Evolutionary conservation across 2,888 invertebrate genomes (phyloP).

Genomic region (Euphydryas editha): DNA sequence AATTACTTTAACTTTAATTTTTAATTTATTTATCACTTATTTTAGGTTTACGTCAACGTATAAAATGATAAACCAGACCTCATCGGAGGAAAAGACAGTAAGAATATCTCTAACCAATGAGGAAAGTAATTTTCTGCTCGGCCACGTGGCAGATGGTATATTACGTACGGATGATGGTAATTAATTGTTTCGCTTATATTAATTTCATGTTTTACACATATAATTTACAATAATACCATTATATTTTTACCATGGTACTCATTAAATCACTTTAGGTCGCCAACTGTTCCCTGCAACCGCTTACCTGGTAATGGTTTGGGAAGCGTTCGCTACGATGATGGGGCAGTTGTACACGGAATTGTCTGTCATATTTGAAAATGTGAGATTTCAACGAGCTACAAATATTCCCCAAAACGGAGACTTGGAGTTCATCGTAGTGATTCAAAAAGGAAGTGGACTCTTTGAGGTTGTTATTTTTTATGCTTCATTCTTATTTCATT

Average conservation of each 20-base stretch:
- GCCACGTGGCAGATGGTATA: constrained; percentile 93
- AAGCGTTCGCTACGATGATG: constrained; percentile 77
- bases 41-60: constrained; percentile 86
- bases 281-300: no score
- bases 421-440: constrained; percentile 86
- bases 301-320: no score
- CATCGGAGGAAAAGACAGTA: constrained; percentile 86
- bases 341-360: constrained; percentile 87
- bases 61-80: constrained; percentile 86
- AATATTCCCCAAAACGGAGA: constrained; percentile 87
- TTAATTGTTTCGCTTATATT: no score
- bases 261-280: neutral
- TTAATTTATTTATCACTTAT: neutral
- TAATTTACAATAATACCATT: no score
- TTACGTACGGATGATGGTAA: no score
- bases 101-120: constrained; percentile 85
- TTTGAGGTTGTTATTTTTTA: constrained; percentile 81
- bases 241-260: no score
- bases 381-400: constrained; percentile 92
- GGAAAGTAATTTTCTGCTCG: constrained; percentile 88
- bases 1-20: no score
- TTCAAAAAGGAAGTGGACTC: constrained; percentile 87
- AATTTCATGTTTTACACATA: no score
- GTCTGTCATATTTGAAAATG: constrained; percentile 92
- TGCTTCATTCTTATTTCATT: no score